phyloP scores from a whole-genome alignment of 2,888 invertebrate genomes.

The Phalangium opilio region DNA sequence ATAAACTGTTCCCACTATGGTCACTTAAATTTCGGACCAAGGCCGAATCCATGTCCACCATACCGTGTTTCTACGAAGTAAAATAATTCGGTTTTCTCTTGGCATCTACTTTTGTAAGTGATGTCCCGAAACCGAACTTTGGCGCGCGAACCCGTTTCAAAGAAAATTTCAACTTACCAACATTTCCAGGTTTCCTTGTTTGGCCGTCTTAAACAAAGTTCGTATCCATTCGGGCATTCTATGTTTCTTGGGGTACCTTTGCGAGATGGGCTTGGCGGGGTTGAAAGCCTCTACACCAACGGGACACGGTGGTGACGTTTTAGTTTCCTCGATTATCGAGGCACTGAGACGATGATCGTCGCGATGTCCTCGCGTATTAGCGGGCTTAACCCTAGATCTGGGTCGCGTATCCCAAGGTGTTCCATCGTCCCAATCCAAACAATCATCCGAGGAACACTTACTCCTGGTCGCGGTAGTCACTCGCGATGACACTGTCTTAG shows the following conservation, averaged over 20 bases:
- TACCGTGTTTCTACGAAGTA: slow-evolving; percentile 23
- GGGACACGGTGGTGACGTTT: no score
- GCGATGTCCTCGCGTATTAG: neutral
- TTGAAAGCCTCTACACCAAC: neutral
- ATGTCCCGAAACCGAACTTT: no score
- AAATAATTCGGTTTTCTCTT: no score
- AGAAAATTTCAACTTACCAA: no score
- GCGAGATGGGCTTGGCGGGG: neutral
- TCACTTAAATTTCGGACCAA: slow-evolving; percentile 31
- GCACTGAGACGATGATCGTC: neutral
- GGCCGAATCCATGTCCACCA: slow-evolving; percentile 29
- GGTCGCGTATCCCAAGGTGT: neutral
- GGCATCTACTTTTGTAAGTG: no score
- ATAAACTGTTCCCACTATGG: slow-evolving; percentile 30
- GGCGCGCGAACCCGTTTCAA: no score
- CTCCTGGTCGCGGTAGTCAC: neutral
- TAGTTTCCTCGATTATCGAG: no score
- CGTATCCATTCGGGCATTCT: slow-evolving; percentile 31
- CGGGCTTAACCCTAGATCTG: neutral
- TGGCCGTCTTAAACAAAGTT: slow-evolving; percentile 30
- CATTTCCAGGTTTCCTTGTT: slow-evolving; percentile 26
- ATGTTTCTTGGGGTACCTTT: slow-evolving; percentile 7
- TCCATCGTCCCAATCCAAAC: no score
- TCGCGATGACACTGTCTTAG: neutral
- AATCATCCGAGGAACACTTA: neutral